These are phyloP conservation scores for Erannis defoliaria DNA, from an alignment of 2,888 invertebrate species.

Conservation along the genomic window DNA sequence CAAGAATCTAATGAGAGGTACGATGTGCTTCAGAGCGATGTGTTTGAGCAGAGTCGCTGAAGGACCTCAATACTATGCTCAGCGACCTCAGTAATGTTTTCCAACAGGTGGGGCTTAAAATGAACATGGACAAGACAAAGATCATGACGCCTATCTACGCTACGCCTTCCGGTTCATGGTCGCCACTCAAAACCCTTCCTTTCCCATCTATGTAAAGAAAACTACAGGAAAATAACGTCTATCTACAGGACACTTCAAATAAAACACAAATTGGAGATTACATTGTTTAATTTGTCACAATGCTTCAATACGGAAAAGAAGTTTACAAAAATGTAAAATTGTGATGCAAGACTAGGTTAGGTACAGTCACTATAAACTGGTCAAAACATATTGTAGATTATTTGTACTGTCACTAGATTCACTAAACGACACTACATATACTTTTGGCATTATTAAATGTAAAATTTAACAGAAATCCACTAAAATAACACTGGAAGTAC, in stretches of 20 bases:
- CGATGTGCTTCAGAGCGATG: too few relatives aligned
- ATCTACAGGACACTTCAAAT: constrained; percentile 36
- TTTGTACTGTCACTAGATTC: constrained; percentile 40
- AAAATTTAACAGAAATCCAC: constrained; percentile 9
- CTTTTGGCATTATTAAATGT: constrained; percentile 22
- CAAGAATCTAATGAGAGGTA: too few relatives aligned
- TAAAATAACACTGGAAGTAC: constrained; percentile 13
- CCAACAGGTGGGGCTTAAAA: too few relatives aligned
- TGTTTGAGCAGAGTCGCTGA: too few relatives aligned
- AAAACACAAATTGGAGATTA: constrained; percentile 68
- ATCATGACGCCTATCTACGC: too few relatives aligned
- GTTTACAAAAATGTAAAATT: constrained; percentile 70
- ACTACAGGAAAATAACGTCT: background rate
- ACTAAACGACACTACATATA: background rate
- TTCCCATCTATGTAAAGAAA: too few relatives aligned
- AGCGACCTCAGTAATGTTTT: too few relatives aligned
- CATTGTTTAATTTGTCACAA: constrained; percentile 83
- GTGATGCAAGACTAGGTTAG: constrained; percentile 70
- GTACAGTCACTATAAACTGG: constrained; percentile 41
- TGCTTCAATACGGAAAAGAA: constrained; percentile 78
- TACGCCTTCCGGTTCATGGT: too few relatives aligned
- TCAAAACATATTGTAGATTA: constrained; percentile 13
- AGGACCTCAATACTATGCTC: too few relatives aligned
- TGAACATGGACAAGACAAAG: too few relatives aligned
- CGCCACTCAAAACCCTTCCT: too few relatives aligned